A percentile compares a stretch with the other conserved stretches of the same genome.
Conservation (phyloP, 2,888 invertebrate species). For the Eilema griseolum region DNA sequence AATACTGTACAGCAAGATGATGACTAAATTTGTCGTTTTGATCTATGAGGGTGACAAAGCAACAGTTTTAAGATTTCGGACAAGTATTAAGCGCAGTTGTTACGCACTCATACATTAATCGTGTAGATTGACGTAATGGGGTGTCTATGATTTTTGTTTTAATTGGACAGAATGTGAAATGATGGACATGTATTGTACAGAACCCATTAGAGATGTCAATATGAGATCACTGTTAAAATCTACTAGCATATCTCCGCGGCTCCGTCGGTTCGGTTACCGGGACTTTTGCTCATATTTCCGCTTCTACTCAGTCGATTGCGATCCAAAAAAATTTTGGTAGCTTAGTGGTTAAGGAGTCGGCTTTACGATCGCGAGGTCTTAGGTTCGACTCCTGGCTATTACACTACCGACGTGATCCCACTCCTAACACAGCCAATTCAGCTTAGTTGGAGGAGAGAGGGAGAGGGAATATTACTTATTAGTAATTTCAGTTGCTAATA, state of each 20-base stretch:
- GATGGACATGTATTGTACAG: slow-evolving; percentile 43
- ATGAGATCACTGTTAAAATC: slow-evolving; percentile 15
- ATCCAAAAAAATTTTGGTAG: no score
- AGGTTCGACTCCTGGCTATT: no score
- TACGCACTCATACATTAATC: slow-evolving; percentile 68
- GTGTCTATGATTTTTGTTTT: slow-evolving; percentile 63
- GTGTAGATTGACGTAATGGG: slow-evolving; percentile 79
- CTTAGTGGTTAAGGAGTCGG: no score
- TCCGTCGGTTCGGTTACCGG: no score
- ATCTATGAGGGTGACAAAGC: slow-evolving; percentile 66
- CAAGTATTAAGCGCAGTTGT: slow-evolving; percentile 73
- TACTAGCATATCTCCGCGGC: not conserved
- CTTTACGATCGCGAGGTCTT: no score
- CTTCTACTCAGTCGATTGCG: no score
- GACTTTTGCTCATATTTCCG: no score
- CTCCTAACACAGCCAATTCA: no score
- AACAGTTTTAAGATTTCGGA: slow-evolving; percentile 72
- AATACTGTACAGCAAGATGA: slow-evolving; percentile 20
- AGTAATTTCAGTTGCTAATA: no score
- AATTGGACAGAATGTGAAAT: slow-evolving; percentile 62
- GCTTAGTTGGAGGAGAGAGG: no score
- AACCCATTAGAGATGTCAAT: slow-evolving; percentile 41
- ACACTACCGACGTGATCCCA: no score
- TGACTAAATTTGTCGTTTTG: slow-evolving; percentile 48
- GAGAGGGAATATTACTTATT: no score